These are phyloP conservation scores for Dicaeum eximium DNA, from an alignment of 2,113 vertebrate genomes.

Conservation along the genomic window DNA sequence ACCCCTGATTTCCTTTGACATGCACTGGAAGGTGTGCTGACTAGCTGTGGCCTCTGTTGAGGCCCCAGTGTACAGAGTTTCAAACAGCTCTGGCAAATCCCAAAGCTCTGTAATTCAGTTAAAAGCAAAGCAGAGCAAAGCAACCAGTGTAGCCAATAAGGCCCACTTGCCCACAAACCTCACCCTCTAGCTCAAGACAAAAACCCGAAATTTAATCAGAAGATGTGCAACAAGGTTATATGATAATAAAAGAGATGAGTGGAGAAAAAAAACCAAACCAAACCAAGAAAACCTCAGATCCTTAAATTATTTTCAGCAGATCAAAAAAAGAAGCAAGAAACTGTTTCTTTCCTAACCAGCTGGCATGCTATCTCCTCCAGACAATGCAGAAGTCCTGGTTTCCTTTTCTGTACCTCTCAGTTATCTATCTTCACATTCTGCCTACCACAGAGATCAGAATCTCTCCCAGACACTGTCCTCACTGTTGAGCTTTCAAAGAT, in stretches of 20 bases:
- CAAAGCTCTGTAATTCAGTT: neutral
- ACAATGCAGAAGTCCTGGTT: neutral
- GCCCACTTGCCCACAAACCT: neutral
- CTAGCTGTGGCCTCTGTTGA: neutral
- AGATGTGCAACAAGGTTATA: neutral
- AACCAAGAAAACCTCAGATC: neutral
- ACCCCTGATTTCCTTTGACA: neutral
- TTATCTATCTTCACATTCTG: neutral
- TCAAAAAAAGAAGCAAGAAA: neutral
- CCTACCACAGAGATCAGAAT: neutral
- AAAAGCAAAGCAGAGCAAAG: neutral
- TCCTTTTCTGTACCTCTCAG: neutral
- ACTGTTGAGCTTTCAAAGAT: neutral
- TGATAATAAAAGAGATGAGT: neutral
- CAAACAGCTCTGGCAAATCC: neutral
- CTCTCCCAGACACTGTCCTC: neutral
- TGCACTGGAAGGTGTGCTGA: neutral
- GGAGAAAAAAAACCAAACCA: neutral
- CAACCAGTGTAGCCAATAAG: neutral
- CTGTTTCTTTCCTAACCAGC: neutral
- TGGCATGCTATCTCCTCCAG: neutral
- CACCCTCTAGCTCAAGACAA: neutral
- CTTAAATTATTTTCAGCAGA: neutral
- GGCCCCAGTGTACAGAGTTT: neutral
- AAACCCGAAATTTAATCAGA: neutral